Evolutionary conservation across 2,113 vertebrate genomes (phyloP).

Genomic region (Catharus bicknelli): DNA sequence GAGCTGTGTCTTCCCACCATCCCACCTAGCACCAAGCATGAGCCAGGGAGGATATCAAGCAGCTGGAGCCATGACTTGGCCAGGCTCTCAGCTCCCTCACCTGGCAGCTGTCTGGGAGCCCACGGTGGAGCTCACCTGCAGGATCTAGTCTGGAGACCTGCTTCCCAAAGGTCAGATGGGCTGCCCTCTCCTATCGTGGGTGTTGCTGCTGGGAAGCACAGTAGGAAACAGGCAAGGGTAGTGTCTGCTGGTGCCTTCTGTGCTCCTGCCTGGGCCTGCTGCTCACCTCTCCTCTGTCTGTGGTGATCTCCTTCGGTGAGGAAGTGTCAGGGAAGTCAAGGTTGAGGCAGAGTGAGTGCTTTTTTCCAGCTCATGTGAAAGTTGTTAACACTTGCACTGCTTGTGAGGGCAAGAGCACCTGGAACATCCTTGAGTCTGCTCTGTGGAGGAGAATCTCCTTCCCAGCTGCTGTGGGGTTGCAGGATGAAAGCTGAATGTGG

Average conservation of each 20-base stretch:
- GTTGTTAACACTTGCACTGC: neutral
- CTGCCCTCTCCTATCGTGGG: neutral
- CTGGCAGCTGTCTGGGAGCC: neutral
- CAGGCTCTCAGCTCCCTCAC: neutral
- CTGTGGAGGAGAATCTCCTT: neutral
- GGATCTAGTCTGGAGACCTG: neutral
- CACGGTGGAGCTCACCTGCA: neutral
- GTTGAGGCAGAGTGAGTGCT: neutral
- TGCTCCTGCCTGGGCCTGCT: neutral
- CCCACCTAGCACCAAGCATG: rapidly evolving
- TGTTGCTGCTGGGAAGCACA: neutral
- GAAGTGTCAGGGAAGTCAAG: neutral
- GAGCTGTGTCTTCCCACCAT: neutral
- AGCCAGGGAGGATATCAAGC: neutral
- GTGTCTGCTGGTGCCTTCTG: neutral
- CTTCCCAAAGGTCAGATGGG: rapidly evolving
- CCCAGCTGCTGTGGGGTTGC: neutral
- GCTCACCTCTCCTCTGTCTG: neutral
- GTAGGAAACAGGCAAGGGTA: neutral
- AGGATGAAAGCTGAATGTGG: rapidly evolving
- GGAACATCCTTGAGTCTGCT: neutral
- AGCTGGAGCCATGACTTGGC: neutral
- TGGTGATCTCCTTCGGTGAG: neutral
- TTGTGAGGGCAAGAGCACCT: neutral
- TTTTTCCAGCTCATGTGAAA: neutral